A percentile compares a stretch with the other conserved stretches of the same genome.
phyloP scores from a whole-genome alignment of 1,140 invertebrate species.

The Ceratosolen fusciceps region DNA sequence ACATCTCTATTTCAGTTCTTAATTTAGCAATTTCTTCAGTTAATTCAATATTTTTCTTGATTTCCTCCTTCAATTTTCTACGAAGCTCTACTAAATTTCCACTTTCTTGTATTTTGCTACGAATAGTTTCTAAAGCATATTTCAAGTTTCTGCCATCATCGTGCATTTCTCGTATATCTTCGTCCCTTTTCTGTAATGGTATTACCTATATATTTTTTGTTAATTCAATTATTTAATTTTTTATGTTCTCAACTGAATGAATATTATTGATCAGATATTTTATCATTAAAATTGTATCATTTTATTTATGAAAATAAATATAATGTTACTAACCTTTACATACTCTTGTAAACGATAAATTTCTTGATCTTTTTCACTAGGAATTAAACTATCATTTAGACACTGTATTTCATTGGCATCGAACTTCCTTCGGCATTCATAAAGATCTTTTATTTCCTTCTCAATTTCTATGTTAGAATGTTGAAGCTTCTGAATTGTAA shows the following conservation, averaged over 20 bases:
- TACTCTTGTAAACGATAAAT: slow-evolving; percentile 74
- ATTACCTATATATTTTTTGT: too few relatives aligned
- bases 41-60: slow-evolving; percentile 60
- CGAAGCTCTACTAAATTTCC: slow-evolving; percentile 68
- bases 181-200: slow-evolving; percentile 70
- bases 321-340: slow-evolving; percentile 56
- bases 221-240: too few relatives aligned
- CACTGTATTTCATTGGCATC: slow-evolving; percentile 59
- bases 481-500: slow-evolving; percentile 60
- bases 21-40: slow-evolving; percentile 54
- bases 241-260: not conserved
- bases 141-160: slow-evolving; percentile 71
- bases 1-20: slow-evolving; percentile 41
- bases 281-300: not conserved
- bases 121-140: slow-evolving; percentile 69
- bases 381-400: slow-evolving; percentile 60
- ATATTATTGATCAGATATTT: not conserved
- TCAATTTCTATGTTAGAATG: slow-evolving; percentile 62
- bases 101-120: slow-evolving; percentile 71
- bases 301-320: not conserved
- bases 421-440: slow-evolving; percentile 58
- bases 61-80: slow-evolving; percentile 66
- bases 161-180: slow-evolving; percentile 71
- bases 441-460: slow-evolving; percentile 61
- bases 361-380: slow-evolving; percentile 70